Evolutionary conservation across 2,888 invertebrate species (phyloP).

Genomic region (Hirtodrosophila trivittata): DNA sequence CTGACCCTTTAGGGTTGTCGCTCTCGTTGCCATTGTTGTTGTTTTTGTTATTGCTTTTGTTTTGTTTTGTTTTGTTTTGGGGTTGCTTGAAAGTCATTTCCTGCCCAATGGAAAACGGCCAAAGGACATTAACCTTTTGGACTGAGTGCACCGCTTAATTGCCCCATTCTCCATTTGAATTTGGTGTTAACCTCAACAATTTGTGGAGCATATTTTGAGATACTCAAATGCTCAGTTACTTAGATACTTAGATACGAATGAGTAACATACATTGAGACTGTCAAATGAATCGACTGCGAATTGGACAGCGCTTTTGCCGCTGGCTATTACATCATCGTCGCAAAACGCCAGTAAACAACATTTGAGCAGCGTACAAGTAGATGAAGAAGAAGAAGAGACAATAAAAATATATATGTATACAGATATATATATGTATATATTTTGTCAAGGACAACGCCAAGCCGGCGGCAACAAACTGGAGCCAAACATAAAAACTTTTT

Average conservation of each 20-base stretch:
- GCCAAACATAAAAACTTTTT: slow-evolving; percentile 4
- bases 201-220: not conserved
- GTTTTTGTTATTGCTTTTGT: slow-evolving; percentile 4
- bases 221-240: not conserved
- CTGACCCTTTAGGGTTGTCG: slow-evolving; percentile 12
- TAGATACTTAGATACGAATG: slow-evolving; percentile 30
- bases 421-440: not conserved
- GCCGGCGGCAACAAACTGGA: slow-evolving; percentile 45
- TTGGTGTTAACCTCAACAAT: no score
- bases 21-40: slow-evolving; percentile 16
- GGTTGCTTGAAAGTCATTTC: slow-evolving; percentile 66
- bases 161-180: not conserved
- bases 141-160: slow-evolving; percentile 42
- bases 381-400: not conserved
- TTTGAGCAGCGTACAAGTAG: slow-evolving; percentile 2
- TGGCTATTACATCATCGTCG: slow-evolving; percentile 53
- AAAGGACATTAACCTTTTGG: slow-evolving; percentile 66
- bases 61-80: not conserved
- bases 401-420: not conserved
- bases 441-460: slow-evolving; percentile 58
- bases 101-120: slow-evolving; percentile 38
- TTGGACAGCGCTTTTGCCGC: slow-evolving; percentile 23
- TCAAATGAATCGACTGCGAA: slow-evolving; percentile 30
- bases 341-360: slow-evolving; percentile 26
- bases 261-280: slow-evolving; percentile 36